Evolutionary conservation across 2,888 invertebrate genomes (phyloP).

Genomic region (Tachystola acroxantha): DNA sequence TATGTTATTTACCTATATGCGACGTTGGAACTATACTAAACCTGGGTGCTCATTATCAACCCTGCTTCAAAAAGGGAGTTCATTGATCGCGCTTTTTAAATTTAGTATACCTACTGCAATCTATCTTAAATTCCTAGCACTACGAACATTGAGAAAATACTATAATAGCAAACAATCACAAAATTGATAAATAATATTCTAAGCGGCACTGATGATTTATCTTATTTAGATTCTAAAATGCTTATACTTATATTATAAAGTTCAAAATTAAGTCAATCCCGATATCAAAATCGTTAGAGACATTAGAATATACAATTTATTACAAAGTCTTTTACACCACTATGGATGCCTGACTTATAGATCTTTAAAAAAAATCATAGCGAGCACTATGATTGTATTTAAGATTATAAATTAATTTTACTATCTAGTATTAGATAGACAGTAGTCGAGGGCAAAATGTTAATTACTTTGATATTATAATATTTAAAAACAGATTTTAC

Average conservation of each 20-base stretch:
- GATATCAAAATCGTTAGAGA: background rate
- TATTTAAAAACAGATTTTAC: no score
- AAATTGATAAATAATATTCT: slow-evolving; percentile 22
- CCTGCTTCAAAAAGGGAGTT: slow-evolving; percentile 20
- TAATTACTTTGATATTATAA: background rate
- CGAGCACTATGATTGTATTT: background rate
- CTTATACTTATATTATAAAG: background rate
- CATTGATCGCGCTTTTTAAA: slow-evolving; percentile 21
- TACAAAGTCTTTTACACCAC: slow-evolving; percentile 6
- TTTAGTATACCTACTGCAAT: background rate
- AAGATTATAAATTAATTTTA: no score
- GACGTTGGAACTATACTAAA: background rate
- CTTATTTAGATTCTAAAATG: slow-evolving; percentile 21
- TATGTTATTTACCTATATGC: background rate
- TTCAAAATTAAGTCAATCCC: background rate
- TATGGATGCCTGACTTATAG: slow-evolving; percentile 7
- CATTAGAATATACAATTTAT: background rate
- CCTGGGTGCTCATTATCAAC: slow-evolving; percentile 25
- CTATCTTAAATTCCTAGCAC: background rate
- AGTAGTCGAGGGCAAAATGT: no score
- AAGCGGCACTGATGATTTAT: slow-evolving; percentile 26
- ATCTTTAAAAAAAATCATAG: slow-evolving; percentile 5
- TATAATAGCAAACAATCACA: slow-evolving; percentile 17
- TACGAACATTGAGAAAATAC: background rate
- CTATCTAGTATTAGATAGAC: no score